A percentile compares a stretch with the other conserved stretches of the same genome.
These are phyloP conservation scores for Spicauda simplicius DNA, from an alignment of 2,888 invertebrate genomes.

Conservation along the genomic window DNA sequence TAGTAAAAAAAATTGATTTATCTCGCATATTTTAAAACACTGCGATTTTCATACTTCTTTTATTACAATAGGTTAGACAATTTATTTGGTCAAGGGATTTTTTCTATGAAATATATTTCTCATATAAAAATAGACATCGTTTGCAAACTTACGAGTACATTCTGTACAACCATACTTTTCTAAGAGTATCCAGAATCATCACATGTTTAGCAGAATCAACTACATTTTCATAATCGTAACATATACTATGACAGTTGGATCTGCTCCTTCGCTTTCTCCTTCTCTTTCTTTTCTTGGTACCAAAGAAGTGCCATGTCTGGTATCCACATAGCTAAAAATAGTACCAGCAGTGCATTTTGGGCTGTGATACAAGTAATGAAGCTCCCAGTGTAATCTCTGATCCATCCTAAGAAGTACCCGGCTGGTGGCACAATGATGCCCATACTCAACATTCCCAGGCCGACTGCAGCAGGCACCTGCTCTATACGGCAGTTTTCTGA, in stretches of 20 bases:
- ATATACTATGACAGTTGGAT: constrained; percentile 51
- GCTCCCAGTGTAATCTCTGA: constrained; percentile 87
- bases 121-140: background rate
- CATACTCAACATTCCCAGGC: constrained; percentile 89
- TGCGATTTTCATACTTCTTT: too few species aligned
- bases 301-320: constrained; percentile 81
- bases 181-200: constrained; percentile 13
- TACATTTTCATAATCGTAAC: background rate
- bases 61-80: too few species aligned
- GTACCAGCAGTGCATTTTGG: constrained; percentile 82
- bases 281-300: constrained; percentile 61
- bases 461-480: constrained; percentile 88
- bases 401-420: constrained; percentile 87
- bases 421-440: constrained; percentile 87
- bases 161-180: background rate
- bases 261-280: constrained; percentile 52
- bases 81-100: background rate
- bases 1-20: too few species aligned
- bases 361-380: constrained; percentile 87
- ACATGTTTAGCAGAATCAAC: background rate
- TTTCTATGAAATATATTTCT: background rate
- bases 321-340: constrained; percentile 84
- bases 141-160: background rate
- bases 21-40: too few species aligned
- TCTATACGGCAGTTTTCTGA: constrained; percentile 86